A percentile compares a stretch with the other conserved stretches of the same genome.
Conservation (phyloP, 2,888 invertebrate genomes). For the Lumbricus terrestris region DNA sequence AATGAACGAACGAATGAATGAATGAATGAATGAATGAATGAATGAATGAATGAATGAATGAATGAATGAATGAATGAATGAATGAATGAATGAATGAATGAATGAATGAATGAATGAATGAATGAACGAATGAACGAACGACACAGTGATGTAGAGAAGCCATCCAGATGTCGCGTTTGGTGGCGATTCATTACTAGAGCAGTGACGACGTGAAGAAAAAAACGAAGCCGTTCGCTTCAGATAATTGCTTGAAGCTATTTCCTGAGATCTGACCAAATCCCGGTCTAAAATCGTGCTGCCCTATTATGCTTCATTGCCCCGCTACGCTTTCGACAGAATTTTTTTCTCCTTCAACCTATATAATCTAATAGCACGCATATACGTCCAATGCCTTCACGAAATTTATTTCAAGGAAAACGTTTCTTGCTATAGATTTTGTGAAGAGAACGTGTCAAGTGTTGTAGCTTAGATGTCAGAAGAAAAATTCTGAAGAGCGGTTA, state of each 20-base stretch:
- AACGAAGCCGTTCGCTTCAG: not conserved
- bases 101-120: too few relatives aligned
- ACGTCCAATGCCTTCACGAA: not conserved
- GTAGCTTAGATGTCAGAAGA: not conserved
- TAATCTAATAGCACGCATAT: too few relatives aligned
- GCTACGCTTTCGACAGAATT: too few relatives aligned
- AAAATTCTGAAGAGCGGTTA: not conserved
- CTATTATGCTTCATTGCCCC: not conserved
- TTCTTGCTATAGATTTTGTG: not conserved
- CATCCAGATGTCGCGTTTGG: too few relatives aligned
- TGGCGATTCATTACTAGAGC: too few relatives aligned
- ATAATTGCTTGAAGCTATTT: not conserved
- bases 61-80: too few relatives aligned
- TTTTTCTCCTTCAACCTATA: not conserved
- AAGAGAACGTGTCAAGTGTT: not conserved
- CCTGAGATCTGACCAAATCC: not conserved
- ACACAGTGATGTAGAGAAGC: too few relatives aligned
- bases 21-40: not conserved
- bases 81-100: too few relatives aligned
- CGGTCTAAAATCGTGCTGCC: not conserved
- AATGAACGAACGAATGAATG: not conserved
- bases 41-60: too few relatives aligned
- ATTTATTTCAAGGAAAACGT: not conserved
- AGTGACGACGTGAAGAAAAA: too few relatives aligned
- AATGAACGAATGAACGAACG: too few relatives aligned